These are phyloP conservation scores for Diarsia rubi DNA, from an alignment of 2,888 invertebrate species.

Conservation along the genomic window DNA sequence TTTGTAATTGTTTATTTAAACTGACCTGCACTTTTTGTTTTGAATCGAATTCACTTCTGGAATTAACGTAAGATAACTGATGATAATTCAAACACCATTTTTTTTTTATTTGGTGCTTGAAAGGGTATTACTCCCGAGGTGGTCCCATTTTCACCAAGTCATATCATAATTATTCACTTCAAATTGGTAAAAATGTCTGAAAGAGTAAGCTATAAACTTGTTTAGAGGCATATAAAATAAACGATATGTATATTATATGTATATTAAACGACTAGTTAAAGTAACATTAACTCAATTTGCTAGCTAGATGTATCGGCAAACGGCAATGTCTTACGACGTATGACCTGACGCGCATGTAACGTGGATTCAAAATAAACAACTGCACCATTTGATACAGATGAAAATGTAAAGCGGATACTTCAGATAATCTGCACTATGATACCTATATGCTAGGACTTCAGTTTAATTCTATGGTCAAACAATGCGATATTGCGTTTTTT, in stretches of 20 bases:
- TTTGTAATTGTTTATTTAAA: too few species aligned
- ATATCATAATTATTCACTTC: not conserved
- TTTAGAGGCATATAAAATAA: too few species aligned
- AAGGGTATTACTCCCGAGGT: too few species aligned
- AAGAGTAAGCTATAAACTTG: not conserved
- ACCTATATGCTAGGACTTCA: not conserved
- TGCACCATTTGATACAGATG: not conserved
- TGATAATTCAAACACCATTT: too few species aligned
- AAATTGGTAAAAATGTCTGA: not conserved
- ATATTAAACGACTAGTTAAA: slow-evolving; percentile 3
- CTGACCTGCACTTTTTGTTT: too few species aligned
- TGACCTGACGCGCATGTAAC: slow-evolving; percentile 23
- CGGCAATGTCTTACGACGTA: slow-evolving; percentile 5
- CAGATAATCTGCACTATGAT: not conserved
- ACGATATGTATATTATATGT: slow-evolving; percentile 3
- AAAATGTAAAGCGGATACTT: not conserved
- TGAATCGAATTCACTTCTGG: too few species aligned
- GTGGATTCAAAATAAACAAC: slow-evolving; percentile 35
- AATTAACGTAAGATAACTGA: too few species aligned
- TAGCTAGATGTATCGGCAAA: not conserved
- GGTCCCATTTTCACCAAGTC: too few species aligned
- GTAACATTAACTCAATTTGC: not conserved
- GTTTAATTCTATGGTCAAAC: not conserved
- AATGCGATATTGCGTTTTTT: not conserved
- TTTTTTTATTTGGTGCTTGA: too few species aligned